phyloP scores from a whole-genome alignment of 2,113 vertebrate genomes.

The Pelmatolapia mariae region DNA sequence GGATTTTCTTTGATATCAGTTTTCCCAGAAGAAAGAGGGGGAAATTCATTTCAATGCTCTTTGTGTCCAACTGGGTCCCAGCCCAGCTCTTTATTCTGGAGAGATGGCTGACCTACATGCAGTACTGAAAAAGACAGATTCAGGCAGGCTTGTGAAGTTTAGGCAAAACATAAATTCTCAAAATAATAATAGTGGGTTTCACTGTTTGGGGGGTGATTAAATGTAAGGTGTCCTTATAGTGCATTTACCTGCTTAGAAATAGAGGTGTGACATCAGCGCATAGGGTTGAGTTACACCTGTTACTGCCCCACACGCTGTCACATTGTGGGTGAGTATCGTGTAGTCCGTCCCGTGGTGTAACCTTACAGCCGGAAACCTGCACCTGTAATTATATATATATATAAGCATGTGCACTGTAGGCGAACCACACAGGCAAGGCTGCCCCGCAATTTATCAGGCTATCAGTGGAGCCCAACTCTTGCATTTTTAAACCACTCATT shows the following conservation, averaged over 20 bases:
- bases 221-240: not conserved
- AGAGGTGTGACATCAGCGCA: not conserved
- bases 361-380: not conserved
- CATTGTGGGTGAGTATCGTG: not conserved
- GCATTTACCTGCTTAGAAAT: not conserved
- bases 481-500: slow-evolving; percentile 41
- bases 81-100: not conserved
- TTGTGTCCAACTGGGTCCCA: slow-evolving; percentile 18
- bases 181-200: not conserved
- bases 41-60: not conserved
- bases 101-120: slow-evolving; percentile 21
- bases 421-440: not conserved
- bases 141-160: not conserved
- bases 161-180: not conserved
- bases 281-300: not conserved
- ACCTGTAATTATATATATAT: not conserved
- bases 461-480: slow-evolving; percentile 9
- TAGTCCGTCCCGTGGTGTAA: not conserved
- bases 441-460: not conserved
- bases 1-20: not conserved
- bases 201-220: not conserved
- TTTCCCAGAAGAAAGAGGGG: not conserved
- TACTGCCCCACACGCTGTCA: not conserved
- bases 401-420: not conserved
- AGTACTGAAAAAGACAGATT: not conserved